Conservation (phyloP, 2,888 invertebrate genomes). For the Proisotoma minuta region DNA sequence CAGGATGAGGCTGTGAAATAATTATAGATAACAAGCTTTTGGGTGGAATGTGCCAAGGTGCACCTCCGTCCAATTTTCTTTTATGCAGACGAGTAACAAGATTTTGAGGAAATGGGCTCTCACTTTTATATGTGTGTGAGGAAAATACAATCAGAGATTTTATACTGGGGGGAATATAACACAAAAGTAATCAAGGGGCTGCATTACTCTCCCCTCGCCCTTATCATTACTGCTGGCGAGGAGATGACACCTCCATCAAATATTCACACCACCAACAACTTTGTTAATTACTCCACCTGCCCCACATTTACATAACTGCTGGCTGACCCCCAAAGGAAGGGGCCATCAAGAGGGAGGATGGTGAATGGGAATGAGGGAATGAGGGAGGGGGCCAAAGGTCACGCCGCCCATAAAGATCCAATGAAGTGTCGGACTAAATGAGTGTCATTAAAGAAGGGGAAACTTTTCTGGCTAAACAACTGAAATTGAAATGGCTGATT, state of each 20-base stretch:
- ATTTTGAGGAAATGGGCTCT: neutral
- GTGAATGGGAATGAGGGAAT: neutral
- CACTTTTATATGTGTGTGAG: neutral
- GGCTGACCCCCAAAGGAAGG: neutral
- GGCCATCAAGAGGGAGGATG: neutral
- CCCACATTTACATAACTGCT: neutral
- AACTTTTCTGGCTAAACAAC: slow-evolving; percentile 4
- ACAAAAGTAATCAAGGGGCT: neutral
- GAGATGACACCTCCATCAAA: neutral
- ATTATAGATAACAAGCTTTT: neutral
- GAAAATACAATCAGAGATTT: slow-evolving; percentile 4
- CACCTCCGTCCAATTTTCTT: slow-evolving; percentile 1
- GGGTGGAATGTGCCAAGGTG: too few species aligned
- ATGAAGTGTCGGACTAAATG: slow-evolving; percentile 9
- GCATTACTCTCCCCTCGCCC: neutral
- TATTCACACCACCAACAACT: slow-evolving; percentile 1
- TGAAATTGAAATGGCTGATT: slow-evolving; percentile 12
- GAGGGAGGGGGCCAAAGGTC: neutral
- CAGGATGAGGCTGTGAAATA: neutral
- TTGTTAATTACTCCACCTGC: slow-evolving; percentile 2
- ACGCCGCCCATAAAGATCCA: slow-evolving; percentile 1
- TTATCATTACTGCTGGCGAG: neutral
- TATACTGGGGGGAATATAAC: neutral
- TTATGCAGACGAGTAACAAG: neutral
- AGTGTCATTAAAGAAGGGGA: slow-evolving; percentile 13